Base-by-base conservation (phyloP, 2,113 vertebrate genomes). In the Cyanoderma ruficeps region DNA sequence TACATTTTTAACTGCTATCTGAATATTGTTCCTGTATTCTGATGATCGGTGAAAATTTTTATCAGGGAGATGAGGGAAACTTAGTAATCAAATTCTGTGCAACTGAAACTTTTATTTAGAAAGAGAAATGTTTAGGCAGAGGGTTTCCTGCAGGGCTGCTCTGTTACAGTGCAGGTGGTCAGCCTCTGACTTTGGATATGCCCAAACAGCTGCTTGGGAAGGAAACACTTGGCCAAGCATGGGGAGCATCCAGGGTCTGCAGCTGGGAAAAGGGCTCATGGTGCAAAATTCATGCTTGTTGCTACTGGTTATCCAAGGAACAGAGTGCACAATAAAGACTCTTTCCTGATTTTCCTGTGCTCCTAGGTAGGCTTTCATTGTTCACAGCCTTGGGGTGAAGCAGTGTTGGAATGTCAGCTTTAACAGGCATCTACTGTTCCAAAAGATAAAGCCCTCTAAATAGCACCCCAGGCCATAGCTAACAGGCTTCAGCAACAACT, bases 371-470 rank as follows among this genome's bases (percentile, higher is more conserved):
- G 65, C 63, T 83, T 81, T 78, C 44, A 6, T 33, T 72, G 31
- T 82, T 90, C 16, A 10, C 22, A 46, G 72, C 39, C 61, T 63
- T 63, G 22, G 55, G 33, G 22, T 39, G 41, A 71, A 67, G 55
- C 1, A 1, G 24, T 50, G 70, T 15, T 81, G 55, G 67, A 92
- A 86, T 59, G 74, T n/a, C 39, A 41, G 56, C 47, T 53, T 77
- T 75, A 68, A 78, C 67, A 27, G 75, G 37, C 72, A 46, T 12
- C 56, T 68, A 0, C 44, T 90, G 3, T 67, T 86, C 35, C 28
- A 33, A 39, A 92, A 93, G 80, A 71, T 90, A 92, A 86, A 87
- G n/a, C 47, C 49, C 83, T 53, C 25, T 83, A 83, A 83, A 92
- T 53, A 83, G 79, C 8, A 8, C 42, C 37, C 20, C 17, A 4